phyloP scores from a whole-genome alignment of 1,140 invertebrate species.

The Littorina saxatilis region DNA sequence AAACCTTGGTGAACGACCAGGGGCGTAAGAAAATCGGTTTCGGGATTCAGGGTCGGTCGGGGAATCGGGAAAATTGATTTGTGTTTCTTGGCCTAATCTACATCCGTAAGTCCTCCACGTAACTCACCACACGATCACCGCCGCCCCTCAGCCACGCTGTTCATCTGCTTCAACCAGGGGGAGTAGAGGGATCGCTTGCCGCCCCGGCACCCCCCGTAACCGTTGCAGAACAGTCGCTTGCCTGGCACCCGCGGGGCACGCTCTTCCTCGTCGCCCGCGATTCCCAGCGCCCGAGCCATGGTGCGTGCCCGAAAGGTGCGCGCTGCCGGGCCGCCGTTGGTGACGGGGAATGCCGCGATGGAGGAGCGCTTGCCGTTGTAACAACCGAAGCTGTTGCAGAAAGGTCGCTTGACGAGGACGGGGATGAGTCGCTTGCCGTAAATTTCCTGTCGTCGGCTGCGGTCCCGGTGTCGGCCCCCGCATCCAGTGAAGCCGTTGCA shows the following conservation, averaged over 20 bases:
- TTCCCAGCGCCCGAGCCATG: neutral
- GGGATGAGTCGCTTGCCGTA: neutral
- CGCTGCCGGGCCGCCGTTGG: neutral
- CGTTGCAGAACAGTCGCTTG: conserved; percentile 52
- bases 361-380: conserved; percentile 39
- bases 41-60: no score
- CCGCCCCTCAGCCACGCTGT: conserved; percentile 16
- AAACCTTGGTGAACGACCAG: no score
- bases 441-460: conserved; percentile 13
- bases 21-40: no score
- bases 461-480: conserved; percentile 44
- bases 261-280: neutral
- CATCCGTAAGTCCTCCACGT: no score
- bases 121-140: conserved; percentile 1
- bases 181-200: conserved; percentile 40
- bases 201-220: conserved; percentile 48
- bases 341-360: neutral
- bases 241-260: neutral
- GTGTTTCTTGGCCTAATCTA: no score
- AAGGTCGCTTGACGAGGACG: conserved; percentile 43
- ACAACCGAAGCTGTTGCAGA: conserved; percentile 51
- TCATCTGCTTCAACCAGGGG: conserved; percentile 37
- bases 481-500: conserved; percentile 54
- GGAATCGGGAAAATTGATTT: no score
- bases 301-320: neutral